Evolutionary conservation across 2,797 vertebrate genomes (phyloP), one percentile per base, ranked within the genome.

Genomic region (Gorsachius magnificus): DNA sequence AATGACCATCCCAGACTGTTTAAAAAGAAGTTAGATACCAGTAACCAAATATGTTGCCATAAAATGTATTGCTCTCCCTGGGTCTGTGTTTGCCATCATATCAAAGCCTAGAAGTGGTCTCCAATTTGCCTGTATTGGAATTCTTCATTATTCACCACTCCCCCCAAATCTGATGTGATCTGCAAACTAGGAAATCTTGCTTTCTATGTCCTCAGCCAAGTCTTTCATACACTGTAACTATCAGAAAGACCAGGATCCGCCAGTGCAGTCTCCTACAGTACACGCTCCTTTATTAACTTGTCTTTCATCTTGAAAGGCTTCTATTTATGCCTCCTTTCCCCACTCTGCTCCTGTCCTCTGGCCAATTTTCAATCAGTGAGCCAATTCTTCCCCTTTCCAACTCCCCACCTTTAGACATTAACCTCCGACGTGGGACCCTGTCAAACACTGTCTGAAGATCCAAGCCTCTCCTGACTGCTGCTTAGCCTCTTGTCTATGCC

Each of bases 231-330:
- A 83, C 87, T 92, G 83, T 92, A 96, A 96, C 96, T 96, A 96
- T 95, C 93, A 96, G 96, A 96, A 96, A 96, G 96, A 95, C 94
- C 94, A 94, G 94, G 96, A 96, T 92, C 93, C 15, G 92, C 93
- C 95, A 96, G 95, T 94, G 94, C 95, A 94, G 92, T 82, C 95
- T 96, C 94, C 95, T 95, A 96, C 94, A 87, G 96, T 93, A 96
- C 94, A 95, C 11, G 81, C 83, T 96, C 96, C 96, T 97, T 96
- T 97, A 97, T 97, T 96, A 95, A 96, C 95, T 93, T 61, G 89
- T 94, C 97, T 97, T 97, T 97, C 94, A 95, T 97, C 96, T 96
- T 96, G 84, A 97, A 97, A 96, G 95, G 94, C 90, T 95, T 95
- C 96, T 96, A 95, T 96, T 96, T 95, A 87, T 96, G 86, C 93